Base-by-base conservation (phyloP, 2,797 vertebrate genomes). In the Acrocephalus scirpaceus region DNA sequence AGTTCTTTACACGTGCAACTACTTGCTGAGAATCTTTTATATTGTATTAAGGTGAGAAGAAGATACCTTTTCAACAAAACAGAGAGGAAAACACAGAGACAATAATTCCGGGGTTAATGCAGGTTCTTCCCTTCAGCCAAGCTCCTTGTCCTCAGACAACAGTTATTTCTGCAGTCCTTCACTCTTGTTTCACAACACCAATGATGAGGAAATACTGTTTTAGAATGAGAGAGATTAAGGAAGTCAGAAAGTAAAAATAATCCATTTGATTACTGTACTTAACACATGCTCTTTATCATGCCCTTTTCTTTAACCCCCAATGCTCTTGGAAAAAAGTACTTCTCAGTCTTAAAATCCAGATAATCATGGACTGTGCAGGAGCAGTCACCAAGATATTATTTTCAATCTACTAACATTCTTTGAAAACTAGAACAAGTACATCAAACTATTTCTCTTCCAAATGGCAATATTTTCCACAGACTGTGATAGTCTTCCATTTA, bases 51-150 rank as follows among this genome's bases (percentile, higher is more conserved):
- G 27, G 12, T 77, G 29, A 90, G 18, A 88, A 77, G 57, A 84
- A 66, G 51, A 93, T 72, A 88, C 44, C 65, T 86, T 86, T 94
- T 57, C 45, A 80, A 71, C 11, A 87, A 74, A 89, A 92, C 18
- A 93, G 50, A 92, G 48, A 67, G 36, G 57, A 69, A 94, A 87
- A 88, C 45, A 88, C 22, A 94, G 50, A 86, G 38, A 58, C 23
- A 90, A 36, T 54, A 90, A 82, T 32, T 90, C 64, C 87, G 86
- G 45, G 20, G 19, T 91, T 88, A 96, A 69, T 38, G 81, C 79
- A 81, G 79, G 67, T 64, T 95, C 93, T 92, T 90, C 81, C 79
- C 78, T 93, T 88, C 90, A 86, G 85, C 67, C 89, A 92, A 94
- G 89, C 32, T 88, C 73, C 87, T 91, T 67, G 56, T 92, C 60